Evolutionary conservation across 1,140 invertebrate species (phyloP), one percentile per base, ranked within the genome.

Genomic region (Zaprionus ornatus): DNA sequence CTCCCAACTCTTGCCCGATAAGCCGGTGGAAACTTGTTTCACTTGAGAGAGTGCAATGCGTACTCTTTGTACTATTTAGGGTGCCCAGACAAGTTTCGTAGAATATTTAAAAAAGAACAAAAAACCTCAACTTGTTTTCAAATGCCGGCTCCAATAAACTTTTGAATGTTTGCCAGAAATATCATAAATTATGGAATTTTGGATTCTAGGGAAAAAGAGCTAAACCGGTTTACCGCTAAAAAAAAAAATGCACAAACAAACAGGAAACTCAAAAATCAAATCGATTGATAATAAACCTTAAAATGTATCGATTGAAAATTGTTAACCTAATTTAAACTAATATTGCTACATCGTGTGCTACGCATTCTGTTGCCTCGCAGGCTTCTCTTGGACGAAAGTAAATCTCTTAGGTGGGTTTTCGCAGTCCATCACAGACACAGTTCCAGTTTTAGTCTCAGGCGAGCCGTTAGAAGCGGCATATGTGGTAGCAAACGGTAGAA

Each of bases 141-240:
- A 71, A 70, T 65, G 72, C 71, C 76, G 73, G 65, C 73, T 55
- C 35, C 60, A 61, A 67, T 80, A 80, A 66, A 80, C 61, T 67
- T 83, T n/a, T 85, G 55, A 85, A 77, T 84, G 68, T 84, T 84
- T 84, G 81, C 67, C 57, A 62, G 68, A 27, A 67, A 78, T 52
- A 79, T 72, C 72, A 88, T 88, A 80, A 87, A 83, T 77, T 88
- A 65, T 82, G 74, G 79, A 83, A 71, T 83, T 83, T 79, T 32
- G 55, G 77, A 68, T 48, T 45, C 45, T 15, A 57, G 19, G 21
- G 27, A 65, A 62, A 42, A 60, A 35, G n/a, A 19, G 21, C 23
- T 45, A 29, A 80, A 86, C 82, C 74, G 60, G 84, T 88, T 66
- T 15, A 7, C 55, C 23, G 52, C 65, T 63, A 85, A 79, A 55